Conservation (phyloP, 2,888 invertebrate species). For the Pyralis farinalis region DNA sequence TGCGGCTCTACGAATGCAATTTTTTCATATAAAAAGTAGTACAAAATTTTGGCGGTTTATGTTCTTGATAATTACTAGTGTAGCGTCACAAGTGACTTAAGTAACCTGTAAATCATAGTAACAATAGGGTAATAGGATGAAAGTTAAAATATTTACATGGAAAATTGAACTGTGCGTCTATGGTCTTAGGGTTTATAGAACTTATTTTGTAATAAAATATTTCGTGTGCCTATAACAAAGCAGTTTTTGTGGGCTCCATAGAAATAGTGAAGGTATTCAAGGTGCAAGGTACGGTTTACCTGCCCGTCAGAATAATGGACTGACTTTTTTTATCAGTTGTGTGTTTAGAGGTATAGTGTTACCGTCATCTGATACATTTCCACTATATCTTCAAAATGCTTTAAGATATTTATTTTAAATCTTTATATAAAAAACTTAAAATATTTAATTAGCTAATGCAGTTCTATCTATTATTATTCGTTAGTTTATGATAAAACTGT, state of each 20-base stretch:
- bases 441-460: too few relatives aligned
- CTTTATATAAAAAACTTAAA: too few relatives aligned
- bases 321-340: constrained; percentile 38
- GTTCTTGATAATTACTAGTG: neutral
- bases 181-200: constrained; percentile 13
- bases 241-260: constrained; percentile 39
- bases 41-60: too few relatives aligned
- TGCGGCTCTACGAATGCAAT: too few relatives aligned
- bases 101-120: constrained; percentile 11
- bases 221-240: constrained; percentile 29
- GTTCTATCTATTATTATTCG: too few relatives aligned
- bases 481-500: too few relatives aligned
- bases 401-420: constrained; percentile 6
- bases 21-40: too few relatives aligned
- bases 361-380: constrained; percentile 48
- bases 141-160: neutral
- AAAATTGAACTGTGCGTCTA: constrained; percentile 11
- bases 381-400: constrained; percentile 12
- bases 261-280: constrained; percentile 38
- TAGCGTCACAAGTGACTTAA: constrained; percentile 2
- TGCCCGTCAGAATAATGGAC: constrained; percentile 54
- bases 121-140: constrained; percentile 10
- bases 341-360: constrained; percentile 37
- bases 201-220: constrained; percentile 13
- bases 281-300: constrained; percentile 59